phyloP scores from a whole-genome alignment of 2,113 vertebrate species.

The Misgurnus mizolepis region DNA sequence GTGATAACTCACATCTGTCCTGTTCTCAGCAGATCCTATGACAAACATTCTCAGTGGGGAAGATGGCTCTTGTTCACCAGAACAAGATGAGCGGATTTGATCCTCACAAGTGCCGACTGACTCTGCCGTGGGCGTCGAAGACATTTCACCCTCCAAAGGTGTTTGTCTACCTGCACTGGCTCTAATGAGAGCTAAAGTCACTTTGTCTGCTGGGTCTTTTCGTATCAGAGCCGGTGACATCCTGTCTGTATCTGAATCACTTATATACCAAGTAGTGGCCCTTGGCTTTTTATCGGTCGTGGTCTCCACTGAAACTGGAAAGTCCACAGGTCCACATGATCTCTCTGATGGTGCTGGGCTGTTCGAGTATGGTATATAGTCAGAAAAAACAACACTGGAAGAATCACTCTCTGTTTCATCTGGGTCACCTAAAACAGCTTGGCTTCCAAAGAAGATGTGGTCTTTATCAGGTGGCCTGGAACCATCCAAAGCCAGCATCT shows the following conservation, averaged over 20 bases:
- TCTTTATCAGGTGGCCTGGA: constrained; percentile 28
- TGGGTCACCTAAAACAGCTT: constrained; percentile 46
- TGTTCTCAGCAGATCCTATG: constrained; percentile 55
- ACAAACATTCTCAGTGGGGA: constrained; percentile 53
- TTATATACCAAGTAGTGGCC: constrained; percentile 44
- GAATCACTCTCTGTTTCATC: constrained; percentile 58
- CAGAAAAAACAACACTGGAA: constrained; percentile 20
- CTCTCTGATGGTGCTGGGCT: constrained; percentile 19
- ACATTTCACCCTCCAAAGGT: constrained; percentile 41
- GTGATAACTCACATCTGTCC: constrained; percentile 43
- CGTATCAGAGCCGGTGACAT: not conserved
- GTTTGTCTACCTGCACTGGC: not conserved
- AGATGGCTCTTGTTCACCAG: constrained; percentile 55
- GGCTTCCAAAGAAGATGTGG: constrained; percentile 13
- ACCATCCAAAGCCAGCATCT: not conserved
- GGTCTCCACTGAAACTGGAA: not conserved
- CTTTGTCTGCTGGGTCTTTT: not conserved
- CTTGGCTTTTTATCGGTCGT: constrained; percentile 21
- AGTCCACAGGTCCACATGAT: not conserved
- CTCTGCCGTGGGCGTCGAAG: constrained; percentile 49
- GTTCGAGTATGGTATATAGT: constrained; percentile 22
- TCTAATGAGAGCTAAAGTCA: not conserved
- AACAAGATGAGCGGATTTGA: constrained; percentile 47
- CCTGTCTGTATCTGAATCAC: constrained; percentile 22
- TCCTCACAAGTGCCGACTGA: constrained; percentile 61